phyloP scores from a whole-genome alignment of 2,888 invertebrate genomes.

The Lithosia quadra region DNA sequence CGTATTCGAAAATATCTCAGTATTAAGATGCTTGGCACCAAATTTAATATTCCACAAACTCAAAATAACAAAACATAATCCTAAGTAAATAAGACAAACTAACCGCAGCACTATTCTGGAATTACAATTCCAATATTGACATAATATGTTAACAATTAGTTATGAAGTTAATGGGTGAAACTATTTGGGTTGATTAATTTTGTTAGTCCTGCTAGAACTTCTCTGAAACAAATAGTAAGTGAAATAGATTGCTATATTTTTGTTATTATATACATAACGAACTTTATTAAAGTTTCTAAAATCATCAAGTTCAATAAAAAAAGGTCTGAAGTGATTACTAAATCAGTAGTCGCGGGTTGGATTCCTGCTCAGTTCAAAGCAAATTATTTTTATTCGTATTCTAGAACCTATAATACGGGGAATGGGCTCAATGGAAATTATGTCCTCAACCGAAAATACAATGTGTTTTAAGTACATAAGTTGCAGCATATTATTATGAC shows the following conservation, averaged over 20 bases:
- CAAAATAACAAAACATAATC: slow-evolving; percentile 44
- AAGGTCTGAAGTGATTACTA: too few relatives aligned
- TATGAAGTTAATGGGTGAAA: slow-evolving; percentile 19
- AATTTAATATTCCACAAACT: slow-evolving; percentile 31
- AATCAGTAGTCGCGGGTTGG: too few relatives aligned
- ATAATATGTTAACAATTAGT: slow-evolving; percentile 31
- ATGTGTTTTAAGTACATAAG: not conserved
- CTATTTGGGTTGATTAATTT: slow-evolving; percentile 12
- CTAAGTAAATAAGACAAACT: slow-evolving; percentile 48
- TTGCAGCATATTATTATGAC: not conserved
- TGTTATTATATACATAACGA: not conserved
- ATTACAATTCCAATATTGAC: slow-evolving; percentile 48
- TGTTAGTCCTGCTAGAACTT: slow-evolving; percentile 5
- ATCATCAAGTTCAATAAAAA: not conserved
- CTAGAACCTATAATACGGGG: not conserved
- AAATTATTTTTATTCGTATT: not conserved
- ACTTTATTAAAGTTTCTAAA: not conserved
- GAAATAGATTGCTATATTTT: not conserved
- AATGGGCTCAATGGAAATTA: not conserved
- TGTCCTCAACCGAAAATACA: not conserved
- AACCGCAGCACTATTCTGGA: slow-evolving; percentile 30
- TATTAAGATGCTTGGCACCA: slow-evolving; percentile 20
- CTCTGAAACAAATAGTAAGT: not conserved
- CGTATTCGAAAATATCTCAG: not conserved
- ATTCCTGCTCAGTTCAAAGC: too few relatives aligned